Base-by-base conservation (phyloP, 92 coral and sea anemone species). In the Siderastrea siderea region DNA sequence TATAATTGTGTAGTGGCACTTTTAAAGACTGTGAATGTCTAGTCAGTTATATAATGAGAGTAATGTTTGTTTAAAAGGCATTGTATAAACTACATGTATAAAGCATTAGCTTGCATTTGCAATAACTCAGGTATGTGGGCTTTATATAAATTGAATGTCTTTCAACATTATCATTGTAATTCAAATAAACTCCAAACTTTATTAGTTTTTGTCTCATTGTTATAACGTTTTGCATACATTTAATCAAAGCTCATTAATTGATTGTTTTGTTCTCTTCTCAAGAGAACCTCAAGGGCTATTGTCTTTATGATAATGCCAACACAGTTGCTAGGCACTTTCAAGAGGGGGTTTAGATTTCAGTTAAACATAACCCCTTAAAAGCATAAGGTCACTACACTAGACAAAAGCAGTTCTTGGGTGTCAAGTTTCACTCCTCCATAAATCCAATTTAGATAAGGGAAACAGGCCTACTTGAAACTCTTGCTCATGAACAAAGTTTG, bases 291-390 rank as follows among this genome's bases (percentile, higher is more conserved):
- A 17, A 13, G 51, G 66, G 47, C 52, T 71, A 68, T 82, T 82
- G 78, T 82, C 45, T 8, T 38, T 57, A 82, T 84, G 87, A 68
- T 84, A 84, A 73, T 84, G 12, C 4, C 19, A 60, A 17, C 53
- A 71, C 71, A 9, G 87, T 84, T 84, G 87, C 87, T 84, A 84
- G 87, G 87, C 87, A 84, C 49, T 74, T 84, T 84, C 64, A 73
- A 84, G 74, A 52, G 79, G 13, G 54, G 71, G 51, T 73, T 84
- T 13, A 48, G 51, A 50, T 73, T 73, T 84, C 87, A 73, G 79
- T 84, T 73, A 73, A 84, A 84, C 87, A 84, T 47, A 72, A 83
- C 64, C 87, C 70, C 79, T 53, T 61, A 52, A 63, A 77, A 72
- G 79, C 61, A 47, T 63, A 46, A 84, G 87, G 87, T 84, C 87